Evolutionary conservation across 2,888 invertebrate species (phyloP).

Genomic region (Byasa hedistus): DNA sequence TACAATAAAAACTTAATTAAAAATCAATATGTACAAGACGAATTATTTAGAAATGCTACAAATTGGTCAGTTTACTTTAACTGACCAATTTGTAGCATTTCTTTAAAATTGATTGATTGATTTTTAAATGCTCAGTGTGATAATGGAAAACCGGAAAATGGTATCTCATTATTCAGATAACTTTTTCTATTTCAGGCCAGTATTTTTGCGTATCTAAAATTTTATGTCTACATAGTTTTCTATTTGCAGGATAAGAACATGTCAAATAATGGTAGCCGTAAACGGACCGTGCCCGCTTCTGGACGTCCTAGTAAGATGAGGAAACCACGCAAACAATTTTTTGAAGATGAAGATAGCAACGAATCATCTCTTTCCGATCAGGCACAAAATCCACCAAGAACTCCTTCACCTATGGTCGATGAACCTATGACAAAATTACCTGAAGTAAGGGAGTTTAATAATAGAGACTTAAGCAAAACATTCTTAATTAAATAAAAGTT

Average conservation of each 20-base stretch:
- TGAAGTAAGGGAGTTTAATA: conserved; percentile 58
- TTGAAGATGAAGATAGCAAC: conserved; percentile 62
- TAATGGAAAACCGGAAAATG: too few species aligned
- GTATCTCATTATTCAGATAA: too few species aligned
- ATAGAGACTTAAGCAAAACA: background rate
- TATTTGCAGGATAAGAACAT: conserved; percentile 26
- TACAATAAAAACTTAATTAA: too few species aligned
- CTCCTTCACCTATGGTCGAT: conserved; percentile 77
- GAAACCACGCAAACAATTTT: conserved; percentile 49
- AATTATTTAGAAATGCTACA: too few species aligned
- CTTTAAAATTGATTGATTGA: too few species aligned
- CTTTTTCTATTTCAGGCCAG: background rate
- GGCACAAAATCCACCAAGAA: conserved; percentile 46
- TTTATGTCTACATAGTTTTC: background rate
- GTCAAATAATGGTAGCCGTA: conserved; percentile 47
- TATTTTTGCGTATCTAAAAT: background rate
- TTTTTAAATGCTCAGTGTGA: too few species aligned
- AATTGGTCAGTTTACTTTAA: too few species aligned
- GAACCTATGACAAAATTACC: conserved; percentile 83
- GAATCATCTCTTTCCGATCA: conserved; percentile 51
- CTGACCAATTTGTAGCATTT: too few species aligned
- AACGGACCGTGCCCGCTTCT: conserved; percentile 41
- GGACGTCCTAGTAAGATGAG: conserved; percentile 41
- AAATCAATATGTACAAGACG: too few species aligned
- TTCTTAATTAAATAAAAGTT: background rate